Base-by-base conservation (phyloP, 1,140 invertebrate genomes). In the Bicyclus anynana region DNA sequence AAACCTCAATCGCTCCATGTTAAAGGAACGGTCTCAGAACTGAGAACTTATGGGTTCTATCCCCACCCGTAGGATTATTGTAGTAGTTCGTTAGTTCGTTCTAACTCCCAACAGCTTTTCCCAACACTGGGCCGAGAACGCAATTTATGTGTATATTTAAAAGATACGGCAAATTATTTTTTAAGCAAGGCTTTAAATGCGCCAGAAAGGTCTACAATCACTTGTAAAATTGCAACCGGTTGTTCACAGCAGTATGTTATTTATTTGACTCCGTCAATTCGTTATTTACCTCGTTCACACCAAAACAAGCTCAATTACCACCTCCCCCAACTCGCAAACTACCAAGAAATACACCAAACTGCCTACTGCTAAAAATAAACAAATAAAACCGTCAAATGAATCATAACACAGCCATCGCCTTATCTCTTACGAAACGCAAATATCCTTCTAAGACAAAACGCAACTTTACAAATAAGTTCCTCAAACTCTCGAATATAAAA, bases 381-480 rank as follows among this genome's bases (percentile, higher is more conserved):
- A 73, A 59, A 68, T 68, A 74, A 75, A 59, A 17, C 50, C 59
- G 54, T 55, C 59, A 53, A 56, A 66, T 66, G 70, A 77, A 64
- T 72, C 71, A 72, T 47, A 33, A 47, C 51, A 53, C 29, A 61
- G 50, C 56, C 65, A 69, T 74, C 75, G 62, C 67, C 75, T 82
- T 80, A 84, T 82, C 79, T 80, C 56, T 37, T 70, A 77, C 64
- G 53, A 82, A 83, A 83, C 71, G 63, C 70, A 83, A 85, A 83
- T 73, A 81, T 75, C 55, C 71, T 58, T 74, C 62, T 72, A 75
- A 85, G 66, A 83, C 82, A 83, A 83, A 77, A 65, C 72, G 62
- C 68, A 83, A 79, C 76, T 67, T 75, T 75, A 81, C 77, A 83
- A 85, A 84, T 80, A 80, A 77, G 67, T 77, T 74, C 61, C 69